Evolutionary conservation across 2,797 vertebrate species (phyloP).

Genomic region (Apodemus agrarius): DNA sequence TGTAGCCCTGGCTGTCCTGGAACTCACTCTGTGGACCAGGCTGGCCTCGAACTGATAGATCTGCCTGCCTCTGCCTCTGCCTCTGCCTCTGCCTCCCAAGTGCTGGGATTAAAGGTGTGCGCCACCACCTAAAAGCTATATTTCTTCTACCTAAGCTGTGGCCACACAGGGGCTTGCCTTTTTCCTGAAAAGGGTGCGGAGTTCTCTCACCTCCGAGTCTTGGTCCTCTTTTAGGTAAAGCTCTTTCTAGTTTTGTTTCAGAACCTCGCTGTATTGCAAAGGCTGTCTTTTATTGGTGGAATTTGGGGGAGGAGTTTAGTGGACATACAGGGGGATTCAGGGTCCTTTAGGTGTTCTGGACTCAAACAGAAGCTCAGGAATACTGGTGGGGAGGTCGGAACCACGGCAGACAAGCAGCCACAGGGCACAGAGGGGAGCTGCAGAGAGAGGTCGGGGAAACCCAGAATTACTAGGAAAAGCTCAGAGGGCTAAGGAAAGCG

Average conservation of each 20-base stretch:
- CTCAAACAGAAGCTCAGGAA: background rate
- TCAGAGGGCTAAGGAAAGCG: background rate
- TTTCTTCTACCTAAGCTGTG: background rate
- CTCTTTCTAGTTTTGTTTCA: background rate
- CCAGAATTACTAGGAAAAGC: background rate
- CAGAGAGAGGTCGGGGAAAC: background rate
- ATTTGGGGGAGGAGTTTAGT: background rate
- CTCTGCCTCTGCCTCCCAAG: no score
- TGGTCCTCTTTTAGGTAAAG: background rate
- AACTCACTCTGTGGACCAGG: no score
- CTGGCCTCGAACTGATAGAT: no score
- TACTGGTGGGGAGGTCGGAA: background rate
- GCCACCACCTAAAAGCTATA: no score
- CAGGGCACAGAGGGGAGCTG: background rate
- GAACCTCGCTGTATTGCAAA: background rate
- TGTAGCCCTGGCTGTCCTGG: no score
- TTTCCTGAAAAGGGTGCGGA: background rate
- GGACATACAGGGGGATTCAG: no score
- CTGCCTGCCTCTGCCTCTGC: no score
- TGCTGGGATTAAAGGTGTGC: no score
- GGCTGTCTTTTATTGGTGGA: background rate
- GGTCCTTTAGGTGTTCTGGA: background rate
- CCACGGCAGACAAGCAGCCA: background rate
- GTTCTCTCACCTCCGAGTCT: background rate
- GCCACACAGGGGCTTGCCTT: background rate